Evolutionary conservation across 2,888 invertebrate species (phyloP), one percentile per base, ranked within the genome.

Genomic region (Melanotus villosus): DNA sequence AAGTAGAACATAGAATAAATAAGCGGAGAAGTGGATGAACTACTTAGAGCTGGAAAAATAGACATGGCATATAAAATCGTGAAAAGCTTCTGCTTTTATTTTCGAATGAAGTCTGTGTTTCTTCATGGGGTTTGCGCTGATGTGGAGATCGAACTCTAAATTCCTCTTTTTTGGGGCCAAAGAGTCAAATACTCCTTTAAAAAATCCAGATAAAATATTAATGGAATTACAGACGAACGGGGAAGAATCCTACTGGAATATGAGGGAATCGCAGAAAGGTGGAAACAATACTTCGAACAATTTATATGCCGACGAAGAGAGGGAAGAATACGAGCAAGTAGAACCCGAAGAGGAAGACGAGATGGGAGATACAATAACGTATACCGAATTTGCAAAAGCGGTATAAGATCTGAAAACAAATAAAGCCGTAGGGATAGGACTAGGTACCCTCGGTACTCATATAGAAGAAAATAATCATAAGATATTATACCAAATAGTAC

Each of bases 271-370:
- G 14, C 14, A 14, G 41, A 41, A 4, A 41, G 14, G 14, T 14
- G 41, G 41, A 41, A 41, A 41, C 9, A 41, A 41, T 14, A n/a
- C 14, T 6, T 41, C 5, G 41, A 14, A n/a, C n/a, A n/a, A 32
- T 7, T 32, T 32, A 32, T 32, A 32, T 32, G 32, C 5, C 32
- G 9, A 32, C 32, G 32, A 32, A n/a, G n/a, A n/a, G n/a, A n/a
- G n/a, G n/a, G n/a, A n/a, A n/a, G n/a, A 45, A 45, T 45, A 45
- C 5, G 19, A 45, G 3, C 4, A 45, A 45, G 19, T 45, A 45
- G 45, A 45, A 45, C 45, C 18, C 19, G 45, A 45, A 45, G 45
- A 45, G n/a, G 45, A 50, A 50, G 50, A 50, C 6, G 50, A 50
- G 26, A 50, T 9, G 26, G 26, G 26, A 21, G 50, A 50, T 50